Evolutionary conservation across 2,797 vertebrate species (phyloP).

Genomic region (Thunnus albacares): DNA sequence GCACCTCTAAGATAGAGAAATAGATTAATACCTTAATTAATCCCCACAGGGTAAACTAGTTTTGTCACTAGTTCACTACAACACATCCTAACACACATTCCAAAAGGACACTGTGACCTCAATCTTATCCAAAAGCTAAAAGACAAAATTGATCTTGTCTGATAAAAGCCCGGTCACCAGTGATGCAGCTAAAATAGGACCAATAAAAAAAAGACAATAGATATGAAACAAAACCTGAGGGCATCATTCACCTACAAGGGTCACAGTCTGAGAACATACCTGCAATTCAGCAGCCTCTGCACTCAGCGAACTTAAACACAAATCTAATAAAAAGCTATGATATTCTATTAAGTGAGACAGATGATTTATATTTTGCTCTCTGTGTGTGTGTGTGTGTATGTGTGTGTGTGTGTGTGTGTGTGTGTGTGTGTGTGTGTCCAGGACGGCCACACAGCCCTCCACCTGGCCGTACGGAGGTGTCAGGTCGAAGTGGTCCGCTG

Average conservation of each 20-base stretch:
- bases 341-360: background rate
- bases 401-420: slow-evolving; percentile 35
- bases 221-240: background rate
- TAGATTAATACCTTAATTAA: background rate
- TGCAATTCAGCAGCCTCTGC: background rate
- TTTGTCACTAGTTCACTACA: background rate
- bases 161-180: background rate
- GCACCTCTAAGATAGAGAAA: background rate
- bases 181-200: background rate
- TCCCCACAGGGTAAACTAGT: background rate
- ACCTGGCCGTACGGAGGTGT: slow-evolving; percentile 95
- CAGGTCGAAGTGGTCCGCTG: slow-evolving; percentile 95
- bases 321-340: background rate
- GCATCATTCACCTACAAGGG: background rate
- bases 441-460: slow-evolving; percentile 96
- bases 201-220: background rate
- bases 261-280: background rate
- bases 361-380: background rate
- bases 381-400: slow-evolving; percentile 38
- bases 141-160: slow-evolving; percentile 6
- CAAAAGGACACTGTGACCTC: background rate
- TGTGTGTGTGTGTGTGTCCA: slow-evolving; percentile 72
- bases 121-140: background rate
- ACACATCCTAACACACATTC: too few species aligned
- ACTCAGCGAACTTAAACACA: background rate